These are phyloP conservation scores for Anastatus disparis DNA, from an alignment of 1,140 invertebrate species.

Conservation along the genomic window DNA sequence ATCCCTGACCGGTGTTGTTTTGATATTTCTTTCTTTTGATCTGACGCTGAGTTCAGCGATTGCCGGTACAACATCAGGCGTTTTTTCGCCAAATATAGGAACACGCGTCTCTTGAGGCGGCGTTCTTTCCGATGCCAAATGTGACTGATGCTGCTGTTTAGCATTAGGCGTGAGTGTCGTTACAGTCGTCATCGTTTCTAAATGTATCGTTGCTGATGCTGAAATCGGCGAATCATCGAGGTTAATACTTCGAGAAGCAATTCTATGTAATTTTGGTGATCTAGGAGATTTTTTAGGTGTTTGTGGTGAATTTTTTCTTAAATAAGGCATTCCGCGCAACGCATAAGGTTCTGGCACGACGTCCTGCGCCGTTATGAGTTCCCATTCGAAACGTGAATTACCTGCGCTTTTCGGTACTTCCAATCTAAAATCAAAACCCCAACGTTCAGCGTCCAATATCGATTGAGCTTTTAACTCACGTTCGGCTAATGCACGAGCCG, in stretches of 20 bases:
- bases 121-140: constrained; percentile 53
- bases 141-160: background rate
- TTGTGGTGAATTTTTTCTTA: constrained; percentile 55
- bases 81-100: constrained; percentile 54
- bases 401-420: constrained; percentile 57
- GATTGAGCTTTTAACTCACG: constrained; percentile 62
- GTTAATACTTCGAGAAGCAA: too few relatives aligned
- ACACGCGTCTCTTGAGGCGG: constrained; percentile 57
- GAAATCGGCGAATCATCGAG: background rate
- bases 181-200: too few relatives aligned
- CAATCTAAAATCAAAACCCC: constrained; percentile 67
- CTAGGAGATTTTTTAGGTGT: constrained; percentile 46
- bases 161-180: background rate
- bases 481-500: constrained; percentile 62
- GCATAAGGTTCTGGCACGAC: constrained; percentile 64
- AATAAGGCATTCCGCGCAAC: constrained; percentile 60
- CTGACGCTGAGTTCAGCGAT: constrained; percentile 38
- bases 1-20: constrained; percentile 50
- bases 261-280: too few relatives aligned
- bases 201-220: too few relatives aligned
- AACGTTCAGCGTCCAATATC: constrained; percentile 60
- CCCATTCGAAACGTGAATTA: constrained; percentile 62
- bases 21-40: constrained; percentile 46
- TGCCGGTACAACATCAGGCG: constrained; percentile 40
- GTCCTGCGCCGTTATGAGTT: constrained; percentile 54